These are phyloP conservation scores for Temnothorax rugatulus DNA, from an alignment of 2,888 invertebrate species.

Conservation along the genomic window DNA sequence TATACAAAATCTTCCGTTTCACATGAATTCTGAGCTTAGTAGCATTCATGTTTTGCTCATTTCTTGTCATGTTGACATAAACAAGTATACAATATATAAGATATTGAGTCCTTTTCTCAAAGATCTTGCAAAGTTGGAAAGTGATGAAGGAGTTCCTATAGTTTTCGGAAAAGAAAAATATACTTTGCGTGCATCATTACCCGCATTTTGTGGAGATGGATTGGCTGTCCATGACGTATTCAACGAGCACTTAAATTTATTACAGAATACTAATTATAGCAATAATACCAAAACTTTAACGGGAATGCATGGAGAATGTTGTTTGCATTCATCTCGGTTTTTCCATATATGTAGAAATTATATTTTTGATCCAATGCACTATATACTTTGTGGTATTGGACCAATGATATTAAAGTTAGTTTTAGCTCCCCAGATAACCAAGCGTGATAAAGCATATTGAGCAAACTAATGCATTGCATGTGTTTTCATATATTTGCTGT, in stretches of 20 bases:
- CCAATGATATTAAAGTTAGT: constrained; percentile 33
- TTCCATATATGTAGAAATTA: constrained; percentile 15
- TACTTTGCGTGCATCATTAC: constrained; percentile 15
- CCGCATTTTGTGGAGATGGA: constrained; percentile 1
- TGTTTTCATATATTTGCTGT: too few relatives aligned
- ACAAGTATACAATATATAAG: background rate
- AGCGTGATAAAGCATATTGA: too few relatives aligned
- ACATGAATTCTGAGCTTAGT: constrained; percentile 7
- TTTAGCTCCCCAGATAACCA: too few relatives aligned
- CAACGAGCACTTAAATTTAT: constrained; percentile 4
- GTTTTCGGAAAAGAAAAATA: background rate
- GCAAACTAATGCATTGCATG: too few relatives aligned
- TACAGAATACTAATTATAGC: background rate
- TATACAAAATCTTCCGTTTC: constrained; percentile 14
- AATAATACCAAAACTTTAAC: background rate
- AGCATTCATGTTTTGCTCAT: constrained; percentile 19
- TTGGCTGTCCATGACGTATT: constrained; percentile 32
- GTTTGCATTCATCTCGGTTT: background rate
- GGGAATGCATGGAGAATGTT: constrained; percentile 15
- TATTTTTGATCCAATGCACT: constrained; percentile 16
- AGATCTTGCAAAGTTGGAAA: constrained; percentile 17
- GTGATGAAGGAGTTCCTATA: background rate
- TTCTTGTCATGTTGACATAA: background rate
- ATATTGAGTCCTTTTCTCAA: background rate
- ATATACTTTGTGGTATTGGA: constrained; percentile 24